Base-by-base conservation (phyloP, 2,113 vertebrate genomes). In the Erythrocercus mccallii region DNA sequence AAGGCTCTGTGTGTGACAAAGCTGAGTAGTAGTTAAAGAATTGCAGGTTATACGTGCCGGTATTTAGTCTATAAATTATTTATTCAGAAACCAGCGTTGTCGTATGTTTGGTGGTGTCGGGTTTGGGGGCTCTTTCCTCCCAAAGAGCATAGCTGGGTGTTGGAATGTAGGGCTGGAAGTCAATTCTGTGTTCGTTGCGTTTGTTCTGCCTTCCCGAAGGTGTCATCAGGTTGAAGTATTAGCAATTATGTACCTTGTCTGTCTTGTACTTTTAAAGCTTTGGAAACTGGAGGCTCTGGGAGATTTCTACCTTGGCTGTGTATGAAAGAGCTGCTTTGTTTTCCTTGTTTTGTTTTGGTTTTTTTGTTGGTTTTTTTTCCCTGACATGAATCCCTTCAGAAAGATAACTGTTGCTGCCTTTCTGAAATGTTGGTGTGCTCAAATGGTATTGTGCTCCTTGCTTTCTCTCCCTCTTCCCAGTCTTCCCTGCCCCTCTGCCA, bases 341-440 rank as follows among this genome's bases (percentile, higher is more conserved):
- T 10, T 10, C 11, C 9, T 8, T 27, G 5, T 4, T 3, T 19
- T 17, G 31, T 6, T 9, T 11, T 15, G 8, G 23, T 4, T 0
- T 7, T 30, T 10, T 30, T 6, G 4, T 11, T 15, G 8, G 21
- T 4, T 0, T 10, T 30, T 10, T 30, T 4, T 0, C 3, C 1
- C 5, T 15, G 28, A 4, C 7, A 0, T 1, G 2, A 40, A 7
- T 73, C 5, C 62, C 25, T 54, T 48, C 12, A 30, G 31, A 50
- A 81, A 35, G 31, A 4, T n/a, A 40, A 12, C 28, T 20, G 4
- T 12, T 71, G 15, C 38, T 68, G 21, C 38, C 33, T n/a, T 66
- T 38, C 25, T 1, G 7, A 38, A 42, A 2, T 5, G 30, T 21
- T 31, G 21, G 9, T 54, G 9, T 3, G 1, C 60, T 84, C 62